Evolutionary conservation across 2,888 invertebrate genomes (phyloP).

Genomic region (Saturnia pavonia): DNA sequence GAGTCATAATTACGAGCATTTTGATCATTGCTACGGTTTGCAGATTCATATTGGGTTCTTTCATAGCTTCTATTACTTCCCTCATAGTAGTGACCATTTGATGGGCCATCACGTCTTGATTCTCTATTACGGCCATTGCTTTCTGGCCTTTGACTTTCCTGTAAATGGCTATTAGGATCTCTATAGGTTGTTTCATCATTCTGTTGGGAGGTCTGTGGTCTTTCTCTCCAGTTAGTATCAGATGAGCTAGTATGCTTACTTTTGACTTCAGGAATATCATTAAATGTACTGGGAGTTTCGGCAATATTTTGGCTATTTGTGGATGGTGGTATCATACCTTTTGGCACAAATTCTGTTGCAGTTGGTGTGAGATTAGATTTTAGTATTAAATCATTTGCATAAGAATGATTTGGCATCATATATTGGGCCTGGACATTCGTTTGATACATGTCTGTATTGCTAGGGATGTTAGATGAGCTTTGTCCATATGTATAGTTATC

Average conservation of each 20-base stretch:
- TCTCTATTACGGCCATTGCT: conserved; percentile 43
- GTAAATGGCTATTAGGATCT: conserved; percentile 36
- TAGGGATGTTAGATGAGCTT: conserved; percentile 44
- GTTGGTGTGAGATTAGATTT: conserved; percentile 80
- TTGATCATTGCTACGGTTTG: conserved; percentile 32
- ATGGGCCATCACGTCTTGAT: conserved; percentile 32
- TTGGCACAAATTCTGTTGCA: conserved; percentile 82
- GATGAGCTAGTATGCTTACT: conserved; percentile 50
- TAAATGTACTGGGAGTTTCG: conserved; percentile 29
- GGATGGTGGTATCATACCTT: conserved; percentile 46
- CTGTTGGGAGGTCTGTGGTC: conserved; percentile 49
- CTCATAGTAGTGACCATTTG: conserved; percentile 36
- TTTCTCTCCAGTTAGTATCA: conserved; percentile 67
- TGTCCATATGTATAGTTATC: conserved; percentile 52
- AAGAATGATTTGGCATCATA: conserved; percentile 44
- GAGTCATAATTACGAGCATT: conserved; percentile 34
- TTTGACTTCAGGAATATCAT: conserved; percentile 31
- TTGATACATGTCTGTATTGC: conserved; percentile 48
- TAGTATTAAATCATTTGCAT: conserved; percentile 58
- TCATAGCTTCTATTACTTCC: conserved; percentile 36
- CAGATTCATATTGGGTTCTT: conserved; percentile 25
- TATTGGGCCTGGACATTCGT: conserved; percentile 48
- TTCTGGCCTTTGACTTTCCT: conserved; percentile 46
- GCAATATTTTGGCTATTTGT: conserved; percentile 34
- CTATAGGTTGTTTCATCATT: conserved; percentile 36